Evolutionary conservation across 2,888 invertebrate species (phyloP).

Genomic region (Lepidonotus clava): DNA sequence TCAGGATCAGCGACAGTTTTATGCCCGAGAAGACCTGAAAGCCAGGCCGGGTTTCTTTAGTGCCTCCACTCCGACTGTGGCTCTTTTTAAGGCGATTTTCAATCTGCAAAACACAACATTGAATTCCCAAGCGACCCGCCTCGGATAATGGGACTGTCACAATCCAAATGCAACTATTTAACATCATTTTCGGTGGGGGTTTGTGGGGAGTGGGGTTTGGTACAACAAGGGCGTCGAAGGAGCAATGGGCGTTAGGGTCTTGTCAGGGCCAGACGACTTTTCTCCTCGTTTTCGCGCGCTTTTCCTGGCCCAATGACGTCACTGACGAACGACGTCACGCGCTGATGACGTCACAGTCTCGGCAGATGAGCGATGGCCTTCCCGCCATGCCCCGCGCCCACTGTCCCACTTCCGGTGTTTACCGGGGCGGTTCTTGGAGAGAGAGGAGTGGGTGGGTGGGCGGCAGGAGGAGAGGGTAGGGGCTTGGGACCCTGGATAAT

Average conservation of each 20-base stretch:
- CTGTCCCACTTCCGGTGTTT: conserved; percentile 26
- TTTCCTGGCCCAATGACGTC: not conserved
- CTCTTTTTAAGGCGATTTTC: conserved; percentile 9
- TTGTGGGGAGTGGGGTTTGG: too few species aligned
- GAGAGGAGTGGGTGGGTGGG: not conserved
- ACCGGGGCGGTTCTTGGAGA: not conserved
- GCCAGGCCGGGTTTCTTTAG: not conserved
- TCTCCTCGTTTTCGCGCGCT: too few species aligned
- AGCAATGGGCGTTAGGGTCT: too few species aligned
- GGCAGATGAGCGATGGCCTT: not conserved
- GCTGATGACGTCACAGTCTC: not conserved
- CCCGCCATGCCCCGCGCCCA: not conserved
- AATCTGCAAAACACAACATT: conserved; percentile 4
- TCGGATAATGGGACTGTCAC: not conserved
- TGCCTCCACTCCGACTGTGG: not conserved
- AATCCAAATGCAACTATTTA: not conserved
- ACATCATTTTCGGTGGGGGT: not conserved
- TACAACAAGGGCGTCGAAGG: too few species aligned
- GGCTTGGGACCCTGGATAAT: conserved; percentile 27
- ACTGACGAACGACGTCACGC: not conserved
- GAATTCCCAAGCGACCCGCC: not conserved
- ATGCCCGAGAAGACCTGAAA: too few species aligned
- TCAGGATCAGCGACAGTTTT: too few species aligned
- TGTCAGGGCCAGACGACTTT: too few species aligned
- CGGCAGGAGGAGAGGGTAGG: too few species aligned